A percentile compares a stretch with the other conserved stretches of the same genome.
Conservation (phyloP, 1,140 invertebrate species). For the Hormaphis cornu region DNA sequence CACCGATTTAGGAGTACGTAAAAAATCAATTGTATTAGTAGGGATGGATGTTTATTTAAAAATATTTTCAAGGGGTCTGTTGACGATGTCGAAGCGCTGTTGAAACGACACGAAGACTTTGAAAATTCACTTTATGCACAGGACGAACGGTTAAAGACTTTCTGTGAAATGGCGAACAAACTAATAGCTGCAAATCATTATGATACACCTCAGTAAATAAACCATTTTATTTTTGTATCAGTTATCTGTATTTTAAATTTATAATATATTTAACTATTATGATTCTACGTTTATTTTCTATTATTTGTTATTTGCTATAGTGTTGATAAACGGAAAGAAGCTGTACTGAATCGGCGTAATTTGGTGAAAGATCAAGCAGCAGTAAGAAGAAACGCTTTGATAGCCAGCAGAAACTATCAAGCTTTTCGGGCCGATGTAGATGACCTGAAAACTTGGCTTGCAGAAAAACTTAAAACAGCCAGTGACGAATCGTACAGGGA, state of each 20-base stretch:
- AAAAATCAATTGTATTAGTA: neutral
- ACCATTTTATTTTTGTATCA: neutral
- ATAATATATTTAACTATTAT: neutral
- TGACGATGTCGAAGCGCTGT: conserved; percentile 86
- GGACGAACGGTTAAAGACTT: conserved; percentile 79
- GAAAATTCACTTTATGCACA: conserved; percentile 86
- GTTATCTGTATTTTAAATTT: neutral
- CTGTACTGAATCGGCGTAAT: conserved; percentile 63
- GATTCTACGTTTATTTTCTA: neutral
- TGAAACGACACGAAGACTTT: conserved; percentile 91
- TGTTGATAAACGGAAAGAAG: conserved; percentile 62
- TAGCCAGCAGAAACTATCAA: conserved; percentile 69
- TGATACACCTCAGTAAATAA: conserved; percentile 61
- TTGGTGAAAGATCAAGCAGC: conserved; percentile 65
- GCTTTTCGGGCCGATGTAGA: conserved; percentile 82
- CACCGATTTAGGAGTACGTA: conserved; percentile 70
- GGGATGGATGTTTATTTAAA: neutral
- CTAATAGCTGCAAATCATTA: conserved; percentile 77
- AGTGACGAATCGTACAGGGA: conserved; percentile 89
- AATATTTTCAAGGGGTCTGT: conserved; percentile 59
- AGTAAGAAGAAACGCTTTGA: conserved; percentile 58
- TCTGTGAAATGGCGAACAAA: conserved; percentile 76
- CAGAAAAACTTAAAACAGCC: conserved; percentile 83
- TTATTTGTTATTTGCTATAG: conserved; percentile 37
- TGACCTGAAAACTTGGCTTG: conserved; percentile 79